These are phyloP conservation scores for Tetrax tetrax DNA, from an alignment of 2,113 vertebrate species.

Conservation along the genomic window DNA sequence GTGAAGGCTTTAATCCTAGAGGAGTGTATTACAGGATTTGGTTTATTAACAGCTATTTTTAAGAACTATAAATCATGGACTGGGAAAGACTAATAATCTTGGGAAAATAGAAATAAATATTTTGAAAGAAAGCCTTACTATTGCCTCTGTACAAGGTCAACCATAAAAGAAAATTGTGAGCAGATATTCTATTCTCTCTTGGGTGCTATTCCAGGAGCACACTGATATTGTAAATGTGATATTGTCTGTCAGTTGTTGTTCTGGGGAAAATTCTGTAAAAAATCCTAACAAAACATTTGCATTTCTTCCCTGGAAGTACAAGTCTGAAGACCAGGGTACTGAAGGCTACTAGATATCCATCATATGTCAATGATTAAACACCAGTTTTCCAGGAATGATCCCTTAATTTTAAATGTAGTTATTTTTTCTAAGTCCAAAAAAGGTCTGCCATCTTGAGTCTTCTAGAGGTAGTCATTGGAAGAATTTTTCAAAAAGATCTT, in stretches of 20 bases:
- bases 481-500: neutral
- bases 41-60: constrained; percentile 21
- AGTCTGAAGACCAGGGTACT: neutral
- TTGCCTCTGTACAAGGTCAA: neutral
- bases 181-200: neutral
- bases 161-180: constrained; percentile 5
- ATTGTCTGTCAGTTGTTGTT: neutral
- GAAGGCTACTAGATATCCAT: neutral
- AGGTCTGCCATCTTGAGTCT: neutral
- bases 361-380: neutral
- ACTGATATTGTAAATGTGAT: neutral
- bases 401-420: neutral
- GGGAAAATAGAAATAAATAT: neutral
- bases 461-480: neutral
- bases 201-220: neutral
- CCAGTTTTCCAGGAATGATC: neutral
- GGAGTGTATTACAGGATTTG: neutral
- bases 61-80: constrained; percentile 1
- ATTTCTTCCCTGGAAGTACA: neutral
- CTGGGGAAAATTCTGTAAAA: neutral
- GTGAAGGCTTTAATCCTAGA: neutral
- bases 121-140: constrained; percentile 8
- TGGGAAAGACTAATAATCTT: constrained; percentile 7
- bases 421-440: neutral
- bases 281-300: neutral